Evolutionary conservation across 2,888 invertebrate genomes (phyloP).

Genomic region (Cepaea hortensis): DNA sequence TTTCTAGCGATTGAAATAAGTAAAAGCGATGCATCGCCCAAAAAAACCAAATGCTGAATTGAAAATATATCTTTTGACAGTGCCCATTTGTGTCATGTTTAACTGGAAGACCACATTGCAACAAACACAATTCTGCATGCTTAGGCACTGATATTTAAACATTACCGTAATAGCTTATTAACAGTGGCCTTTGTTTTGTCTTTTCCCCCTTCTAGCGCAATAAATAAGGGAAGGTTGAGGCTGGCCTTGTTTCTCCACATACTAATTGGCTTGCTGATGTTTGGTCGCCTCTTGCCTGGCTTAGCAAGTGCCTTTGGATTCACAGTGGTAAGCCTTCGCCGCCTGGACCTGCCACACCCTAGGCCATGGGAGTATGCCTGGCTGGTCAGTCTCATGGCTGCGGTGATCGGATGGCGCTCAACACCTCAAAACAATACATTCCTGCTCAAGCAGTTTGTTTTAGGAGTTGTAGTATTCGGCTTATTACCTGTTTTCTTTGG

Average conservation of each 20-base stretch:
- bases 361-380: conserved; percentile 95
- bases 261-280: conserved; percentile 90
- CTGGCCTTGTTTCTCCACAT: conserved; percentile 96
- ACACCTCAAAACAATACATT: conserved; percentile 87
- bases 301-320: conserved; percentile 94
- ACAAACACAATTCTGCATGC: no score
- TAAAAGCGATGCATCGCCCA: no score
- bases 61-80: no score
- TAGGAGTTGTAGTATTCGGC: conserved; percentile 86
- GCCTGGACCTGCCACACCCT: conserved; percentile 88
- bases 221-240: conserved; percentile 96
- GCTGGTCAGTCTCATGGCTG: conserved; percentile 88
- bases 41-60: no score
- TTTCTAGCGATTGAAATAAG: no score
- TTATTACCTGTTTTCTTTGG: conserved; percentile 89
- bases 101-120: no score
- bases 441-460: conserved; percentile 78
- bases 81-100: no score
- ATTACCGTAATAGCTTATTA: no score
- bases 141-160: no score
- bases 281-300: conserved; percentile 92
- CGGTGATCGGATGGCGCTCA: conserved; percentile 90
- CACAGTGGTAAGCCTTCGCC: conserved; percentile 91
- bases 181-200: no score
- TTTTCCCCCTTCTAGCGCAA: conserved; percentile 84